A percentile compares a stretch with the other conserved stretches of the same genome.
Evolutionary conservation across 2,888 invertebrate species (phyloP).

Genomic region (Agrilus cyanescens): DNA sequence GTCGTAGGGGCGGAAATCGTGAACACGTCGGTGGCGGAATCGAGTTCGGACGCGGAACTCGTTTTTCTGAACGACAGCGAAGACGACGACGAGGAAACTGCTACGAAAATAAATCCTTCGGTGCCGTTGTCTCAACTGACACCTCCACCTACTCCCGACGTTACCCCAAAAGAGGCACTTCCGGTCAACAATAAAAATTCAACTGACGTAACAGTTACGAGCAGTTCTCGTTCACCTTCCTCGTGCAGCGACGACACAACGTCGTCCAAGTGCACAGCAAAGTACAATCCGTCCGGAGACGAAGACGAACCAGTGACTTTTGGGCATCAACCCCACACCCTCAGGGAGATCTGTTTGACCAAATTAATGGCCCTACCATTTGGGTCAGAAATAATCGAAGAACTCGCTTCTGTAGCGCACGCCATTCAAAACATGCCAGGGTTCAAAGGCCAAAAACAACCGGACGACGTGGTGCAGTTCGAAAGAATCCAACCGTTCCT

Average conservation of each 20-base stretch:
- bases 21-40: constrained; percentile 8
- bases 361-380: constrained; percentile 55
- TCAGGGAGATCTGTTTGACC: constrained; percentile 54
- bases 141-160: constrained; percentile 30
- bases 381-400: constrained; percentile 56
- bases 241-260: constrained; percentile 49
- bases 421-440: constrained; percentile 31
- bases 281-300: constrained; percentile 51
- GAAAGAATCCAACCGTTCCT: not conserved
- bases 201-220: too few relatives aligned
- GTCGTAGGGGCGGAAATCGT: constrained; percentile 38
- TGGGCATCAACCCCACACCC: constrained; percentile 22
- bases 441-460: not conserved
- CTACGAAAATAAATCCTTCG: constrained; percentile 11
- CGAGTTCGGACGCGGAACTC: constrained; percentile 36
- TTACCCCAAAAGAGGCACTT: constrained; percentile 14
- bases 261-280: constrained; percentile 55
- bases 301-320: constrained; percentile 30
- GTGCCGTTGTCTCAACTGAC: constrained; percentile 21
- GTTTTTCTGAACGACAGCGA: constrained; percentile 57
- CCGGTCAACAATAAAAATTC: too few relatives aligned
- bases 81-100: constrained; percentile 30
- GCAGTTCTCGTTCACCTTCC: constrained; percentile 29
- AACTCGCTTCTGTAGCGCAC: constrained; percentile 52
- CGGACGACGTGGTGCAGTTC: too few relatives aligned